Percentiles rank a stretch among this genome's conserved stretches.
phyloP scores from a whole-genome alignment of 2,888 invertebrate species.

The Xiphydria camelus region DNA sequence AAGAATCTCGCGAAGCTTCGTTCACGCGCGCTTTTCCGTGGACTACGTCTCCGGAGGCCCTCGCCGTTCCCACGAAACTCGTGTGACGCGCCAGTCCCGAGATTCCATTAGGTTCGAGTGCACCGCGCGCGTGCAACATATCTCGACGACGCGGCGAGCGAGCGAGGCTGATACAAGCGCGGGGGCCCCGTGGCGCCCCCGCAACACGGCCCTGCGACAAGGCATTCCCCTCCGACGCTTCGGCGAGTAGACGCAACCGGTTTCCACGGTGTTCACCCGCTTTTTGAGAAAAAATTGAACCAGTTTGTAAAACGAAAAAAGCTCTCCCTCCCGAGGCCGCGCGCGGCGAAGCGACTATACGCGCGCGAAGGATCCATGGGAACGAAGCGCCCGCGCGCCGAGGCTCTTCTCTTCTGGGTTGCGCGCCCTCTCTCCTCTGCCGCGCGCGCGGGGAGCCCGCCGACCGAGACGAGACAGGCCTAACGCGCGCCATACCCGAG shows the following conservation, averaged over 20 bases:
- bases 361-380: constrained; percentile 23
- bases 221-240: constrained; percentile 28
- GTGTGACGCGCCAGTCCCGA: too few species aligned
- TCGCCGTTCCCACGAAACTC: too few species aligned
- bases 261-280: constrained; percentile 54
- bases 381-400: constrained; percentile 26
- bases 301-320: constrained; percentile 58
- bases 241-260: constrained; percentile 44
- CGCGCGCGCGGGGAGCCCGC: too few species aligned
- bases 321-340: constrained; percentile 35
- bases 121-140: not conserved
- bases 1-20: too few species aligned
- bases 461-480: constrained; percentile 31
- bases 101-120: too few species aligned
- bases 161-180: too few species aligned
- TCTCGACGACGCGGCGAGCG: not conserved
- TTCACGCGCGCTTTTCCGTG: too few species aligned
- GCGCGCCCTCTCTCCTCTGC: too few species aligned
- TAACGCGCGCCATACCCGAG: not conserved
- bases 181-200: not conserved
- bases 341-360: constrained; percentile 1
- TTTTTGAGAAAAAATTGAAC: constrained; percentile 58
- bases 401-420: too few species aligned
- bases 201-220: constrained; percentile 18
- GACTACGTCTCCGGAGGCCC: too few species aligned